phyloP scores from a whole-genome alignment of 2,113 vertebrate genomes.

The Setophaga petechia region DNA sequence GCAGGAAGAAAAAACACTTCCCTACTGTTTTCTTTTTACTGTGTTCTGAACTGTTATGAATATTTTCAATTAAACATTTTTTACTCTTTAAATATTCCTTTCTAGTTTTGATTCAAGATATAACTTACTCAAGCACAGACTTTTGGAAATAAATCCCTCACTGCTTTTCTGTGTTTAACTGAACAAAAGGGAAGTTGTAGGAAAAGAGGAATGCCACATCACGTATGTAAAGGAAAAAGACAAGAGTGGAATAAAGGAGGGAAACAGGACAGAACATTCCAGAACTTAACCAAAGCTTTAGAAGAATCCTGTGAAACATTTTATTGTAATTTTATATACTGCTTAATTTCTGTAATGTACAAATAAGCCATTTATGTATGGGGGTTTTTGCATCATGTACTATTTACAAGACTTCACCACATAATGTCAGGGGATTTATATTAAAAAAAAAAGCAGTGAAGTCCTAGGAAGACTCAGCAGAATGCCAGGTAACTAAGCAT shows the following conservation, averaged over 20 bases:
- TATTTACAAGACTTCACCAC: conserved; percentile 75
- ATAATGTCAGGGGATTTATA: conserved; percentile 1
- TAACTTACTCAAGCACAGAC: neutral
- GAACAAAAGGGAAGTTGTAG: neutral
- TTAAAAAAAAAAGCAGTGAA: neutral
- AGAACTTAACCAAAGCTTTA: neutral
- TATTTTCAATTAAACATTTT: neutral
- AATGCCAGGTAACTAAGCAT: neutral
- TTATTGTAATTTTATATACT: conserved; percentile 72
- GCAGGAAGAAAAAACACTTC: neutral
- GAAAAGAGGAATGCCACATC: neutral
- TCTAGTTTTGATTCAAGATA: neutral
- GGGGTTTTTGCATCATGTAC: neutral
- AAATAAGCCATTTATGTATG: conserved; percentile 31
- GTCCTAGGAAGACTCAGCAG: conserved; percentile 27
- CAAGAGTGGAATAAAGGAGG: neutral
- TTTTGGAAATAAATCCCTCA: neutral
- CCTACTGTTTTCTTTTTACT: neutral
- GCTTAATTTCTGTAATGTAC: conserved; percentile 67
- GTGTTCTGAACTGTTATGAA: neutral
- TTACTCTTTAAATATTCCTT: neutral
- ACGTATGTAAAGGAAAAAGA: neutral
- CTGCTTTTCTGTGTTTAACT: neutral
- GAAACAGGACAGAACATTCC: neutral
- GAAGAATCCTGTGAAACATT: conserved; percentile 45